A percentile compares a stretch with the other conserved stretches of the same genome.
Evolutionary conservation across 2,113 vertebrate genomes (phyloP).

Genomic region (Neogobius melanostomus): DNA sequence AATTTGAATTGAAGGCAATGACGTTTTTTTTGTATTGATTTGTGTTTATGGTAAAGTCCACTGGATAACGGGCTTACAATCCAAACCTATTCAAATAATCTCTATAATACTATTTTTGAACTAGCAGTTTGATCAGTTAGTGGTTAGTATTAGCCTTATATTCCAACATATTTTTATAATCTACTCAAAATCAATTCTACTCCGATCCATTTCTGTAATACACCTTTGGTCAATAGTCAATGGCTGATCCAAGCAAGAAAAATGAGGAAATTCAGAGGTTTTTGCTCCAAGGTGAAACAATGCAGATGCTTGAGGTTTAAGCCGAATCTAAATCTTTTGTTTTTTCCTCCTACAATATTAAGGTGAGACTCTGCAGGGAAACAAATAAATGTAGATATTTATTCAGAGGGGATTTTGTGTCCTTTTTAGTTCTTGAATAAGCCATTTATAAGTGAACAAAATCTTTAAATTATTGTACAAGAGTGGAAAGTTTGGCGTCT

Average conservation of each 20-base stretch:
- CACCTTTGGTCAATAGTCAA: not conserved
- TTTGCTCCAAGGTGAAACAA: slow-evolving; percentile 2
- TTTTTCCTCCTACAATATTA: no score
- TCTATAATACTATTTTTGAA: not conserved
- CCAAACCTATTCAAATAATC: not conserved
- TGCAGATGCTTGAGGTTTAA: not conserved
- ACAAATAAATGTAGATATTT: no score
- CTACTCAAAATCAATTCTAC: no score
- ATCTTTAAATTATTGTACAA: no score
- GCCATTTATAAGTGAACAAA: no score
- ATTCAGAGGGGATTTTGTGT: no score
- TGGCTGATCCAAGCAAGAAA: not conserved
- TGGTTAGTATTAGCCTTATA: not conserved
- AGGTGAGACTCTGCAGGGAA: no score
- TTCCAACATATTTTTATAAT: no score
- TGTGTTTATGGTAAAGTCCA: not conserved
- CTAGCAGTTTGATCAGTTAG: not conserved
- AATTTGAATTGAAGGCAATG: not conserved
- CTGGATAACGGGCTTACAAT: not conserved
- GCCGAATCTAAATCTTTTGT: no score
- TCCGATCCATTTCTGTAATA: not conserved
- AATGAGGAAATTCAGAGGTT: not conserved
- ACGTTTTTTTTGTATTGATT: not conserved
- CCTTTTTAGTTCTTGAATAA: no score
- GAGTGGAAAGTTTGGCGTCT: no score